Conservation (phyloP, 2,888 invertebrate genomes). For the Smittia sp. region DNA sequence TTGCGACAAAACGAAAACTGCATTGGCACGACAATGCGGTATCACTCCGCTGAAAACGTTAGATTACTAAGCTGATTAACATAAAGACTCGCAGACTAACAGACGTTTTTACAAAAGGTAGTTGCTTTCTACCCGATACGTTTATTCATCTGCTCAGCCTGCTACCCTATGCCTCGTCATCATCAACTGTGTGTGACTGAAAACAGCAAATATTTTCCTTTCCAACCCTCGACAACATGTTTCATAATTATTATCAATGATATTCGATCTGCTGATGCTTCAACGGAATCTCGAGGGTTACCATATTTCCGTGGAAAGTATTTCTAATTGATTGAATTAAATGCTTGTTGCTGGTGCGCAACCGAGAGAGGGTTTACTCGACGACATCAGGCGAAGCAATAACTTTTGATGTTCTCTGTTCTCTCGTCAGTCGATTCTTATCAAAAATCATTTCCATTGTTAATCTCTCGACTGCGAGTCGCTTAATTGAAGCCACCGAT, state of each 20-base stretch:
- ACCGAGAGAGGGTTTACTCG: background rate
- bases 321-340: conserved; percentile 41
- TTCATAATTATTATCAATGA: conserved; percentile 37
- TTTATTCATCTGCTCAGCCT: too few species aligned
- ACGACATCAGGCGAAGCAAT: background rate
- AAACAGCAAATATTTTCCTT: background rate
- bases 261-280: conserved; percentile 28
- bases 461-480: background rate
- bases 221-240: conserved; percentile 29
- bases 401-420: background rate
- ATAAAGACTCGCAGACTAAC: too few species aligned
- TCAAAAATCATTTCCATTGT: background rate
- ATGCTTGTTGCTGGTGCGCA: conserved; percentile 2
- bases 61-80: too few species aligned
- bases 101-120: too few species aligned
- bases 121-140: too few species aligned
- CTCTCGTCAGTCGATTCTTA: background rate
- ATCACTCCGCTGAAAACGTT: too few species aligned
- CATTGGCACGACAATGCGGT: too few species aligned
- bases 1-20: too few species aligned
- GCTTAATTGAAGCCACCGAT: background rate
- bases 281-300: conserved; percentile 27
- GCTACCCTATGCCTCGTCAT: conserved; percentile 9
- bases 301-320: conserved; percentile 22
- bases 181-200: conserved; percentile 31